Evolutionary conservation across 2,113 vertebrate species (phyloP), one percentile per base, ranked within the genome.

Genomic region (Petromus typicus): DNA sequence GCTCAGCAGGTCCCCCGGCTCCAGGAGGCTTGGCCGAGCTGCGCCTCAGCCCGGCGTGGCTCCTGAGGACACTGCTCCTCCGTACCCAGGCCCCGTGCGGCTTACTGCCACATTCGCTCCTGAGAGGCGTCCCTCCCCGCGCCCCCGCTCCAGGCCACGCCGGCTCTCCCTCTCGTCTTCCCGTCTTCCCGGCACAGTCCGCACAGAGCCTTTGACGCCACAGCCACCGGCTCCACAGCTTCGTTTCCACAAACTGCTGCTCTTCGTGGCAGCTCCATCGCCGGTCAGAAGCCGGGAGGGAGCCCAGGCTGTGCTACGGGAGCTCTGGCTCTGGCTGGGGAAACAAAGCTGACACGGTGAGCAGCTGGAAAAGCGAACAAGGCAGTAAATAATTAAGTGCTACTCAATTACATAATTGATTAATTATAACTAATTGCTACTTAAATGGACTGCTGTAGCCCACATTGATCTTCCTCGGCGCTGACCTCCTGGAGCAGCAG

Each of bases 371-470:
- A 97, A 97, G 86, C 7, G 32, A 97, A 97, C 63, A 84, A 97
- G 96, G 94, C 96, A 97, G 97, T 96, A 97, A 96, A 97, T 97
- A 97, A 97, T 97, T 96, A 97, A 97, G 96, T 93, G 89, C 95
- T 95, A 94, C 96, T 97, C 96, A 95, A 97, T 97, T 97, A 97
- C 97, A 97, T 97, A 97, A 97, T 97, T 97, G 97, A 97, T 97
- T 96, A 97, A 97, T 97, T 97, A 97, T 97, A 97, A 97, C 89
- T 97, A 97, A 97, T 97, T 97, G 96, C 97, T 96, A 71, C 96
- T 97, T 97, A 96, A 97, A 96, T 97, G 97, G 97, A 96, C 96
- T 97, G 63, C 75, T 97, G 67, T 66, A 95, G 96, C 92, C 93
- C 86, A 87, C 95, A 97, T 96, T 96, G 97, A 97, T 97, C 96